phyloP scores from a whole-genome alignment of 2,797 vertebrate genomes.

The Ispidina picta region DNA sequence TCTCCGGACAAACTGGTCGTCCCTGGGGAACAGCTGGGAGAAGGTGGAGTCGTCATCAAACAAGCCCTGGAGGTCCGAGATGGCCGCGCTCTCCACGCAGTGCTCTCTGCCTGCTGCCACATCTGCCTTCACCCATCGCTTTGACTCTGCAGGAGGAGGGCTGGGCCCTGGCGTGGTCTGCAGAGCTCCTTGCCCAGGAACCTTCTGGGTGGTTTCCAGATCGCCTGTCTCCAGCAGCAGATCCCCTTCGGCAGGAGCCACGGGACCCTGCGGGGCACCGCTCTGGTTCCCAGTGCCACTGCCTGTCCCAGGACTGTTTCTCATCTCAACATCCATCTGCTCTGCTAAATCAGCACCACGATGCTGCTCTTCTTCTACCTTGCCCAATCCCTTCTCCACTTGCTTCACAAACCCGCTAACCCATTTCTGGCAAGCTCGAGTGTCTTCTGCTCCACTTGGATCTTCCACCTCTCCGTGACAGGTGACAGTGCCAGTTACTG shows the following conservation, averaged over 20 bases:
- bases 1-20: constrained; percentile 84
- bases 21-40: constrained; percentile 90
- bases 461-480: neutral
- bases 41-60: constrained; percentile 89
- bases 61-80: constrained; percentile 78
- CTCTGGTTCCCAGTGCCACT: rapidly evolving
- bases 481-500: neutral
- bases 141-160: neutral
- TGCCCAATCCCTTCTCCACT: constrained; percentile 36
- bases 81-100: rapidly evolving
- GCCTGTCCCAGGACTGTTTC: neutral
- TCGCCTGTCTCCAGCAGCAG: neutral
- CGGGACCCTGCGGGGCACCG: neutral
- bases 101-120: neutral
- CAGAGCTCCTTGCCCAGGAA: neutral
- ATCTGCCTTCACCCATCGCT: neutral
- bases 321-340: constrained; percentile 14
- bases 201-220: neutral
- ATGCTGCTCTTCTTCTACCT: constrained; percentile 37
- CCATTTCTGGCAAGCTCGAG: neutral
- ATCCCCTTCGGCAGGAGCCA: neutral
- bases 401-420: constrained; percentile 12
- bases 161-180: neutral
- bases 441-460: neutral
- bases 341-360: neutral